Base-by-base conservation (phyloP, 2,888 invertebrate species). In the Erpobdella octoculata region DNA sequence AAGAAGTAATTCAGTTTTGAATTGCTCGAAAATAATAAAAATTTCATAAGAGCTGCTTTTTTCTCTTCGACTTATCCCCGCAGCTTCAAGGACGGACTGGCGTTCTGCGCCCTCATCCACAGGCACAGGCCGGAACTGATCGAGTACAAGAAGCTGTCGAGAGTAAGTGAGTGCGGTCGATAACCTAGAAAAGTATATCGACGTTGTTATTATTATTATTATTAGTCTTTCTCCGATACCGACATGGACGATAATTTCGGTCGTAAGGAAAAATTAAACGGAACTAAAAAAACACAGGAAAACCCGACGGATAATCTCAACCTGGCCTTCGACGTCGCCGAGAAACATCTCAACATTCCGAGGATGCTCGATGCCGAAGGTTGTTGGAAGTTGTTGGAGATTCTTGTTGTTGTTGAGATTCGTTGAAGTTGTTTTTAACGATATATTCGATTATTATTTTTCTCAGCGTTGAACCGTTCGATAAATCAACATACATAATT, bases 311-410 rank as follows among this genome's bases (percentile, higher is more conserved):
- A 97, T 87, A 98, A 98, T 87, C 88, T 98, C 81, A 98, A 97
- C 88, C 92, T 94, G 84, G 98, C 98, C 83, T 98, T 98, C 86
- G 97, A 98, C 86, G 93, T 98, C 81, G 98, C 98, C 85, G 97
- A 98, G 87, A 97, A 97, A 86, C 94, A 98, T 86, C 89, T 98
- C 83, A 97, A 98, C 88, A 98, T 98, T 88, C 98, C 98, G 80
- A 89, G 94, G 87, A 98, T 98, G 97, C 92, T 98, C 89, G 98
- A 98, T 88, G 93, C 97, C 82, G 97, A 98, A 87, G 97, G 97
- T 97, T 62, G 28, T 21, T 1, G 28, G 53, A 18, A 9, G 21
- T 53, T 3, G 5, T 46, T 46, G 46, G 46, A 5, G 21, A 46
- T 5, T n/a, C 3, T 46, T 46, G 21, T n/a, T 46, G 46, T n/a